Conservation (phyloP, 2,113 vertebrate species). For the Cairina moschata region DNA sequence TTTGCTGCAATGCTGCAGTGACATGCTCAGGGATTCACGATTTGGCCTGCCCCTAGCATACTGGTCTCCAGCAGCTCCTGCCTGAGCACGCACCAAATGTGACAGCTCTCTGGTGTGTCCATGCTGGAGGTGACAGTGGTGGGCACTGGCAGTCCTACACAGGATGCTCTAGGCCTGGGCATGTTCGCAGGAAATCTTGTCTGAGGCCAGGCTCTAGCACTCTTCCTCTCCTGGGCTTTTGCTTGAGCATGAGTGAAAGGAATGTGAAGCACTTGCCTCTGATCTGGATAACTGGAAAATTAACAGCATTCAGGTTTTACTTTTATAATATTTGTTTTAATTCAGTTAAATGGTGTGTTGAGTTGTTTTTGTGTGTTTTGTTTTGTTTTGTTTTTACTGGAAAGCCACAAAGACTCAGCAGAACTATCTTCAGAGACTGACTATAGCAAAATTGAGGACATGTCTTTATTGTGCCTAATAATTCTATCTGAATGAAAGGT, state of each 20-base stretch:
- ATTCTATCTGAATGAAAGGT: background rate
- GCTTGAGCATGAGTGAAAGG: background rate
- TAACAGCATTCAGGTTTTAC: background rate
- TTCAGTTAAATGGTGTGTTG: background rate
- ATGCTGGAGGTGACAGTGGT: background rate
- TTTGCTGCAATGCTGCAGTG: background rate
- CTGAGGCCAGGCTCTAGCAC: background rate
- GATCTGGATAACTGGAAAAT: background rate
- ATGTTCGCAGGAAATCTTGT: background rate
- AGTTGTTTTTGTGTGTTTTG: background rate
- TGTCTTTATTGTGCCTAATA: fast-evolving
- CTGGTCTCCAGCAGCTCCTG: background rate
- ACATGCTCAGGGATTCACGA: fast-evolving
- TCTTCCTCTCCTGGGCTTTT: background rate
- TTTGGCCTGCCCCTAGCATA: background rate
- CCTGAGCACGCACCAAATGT: background rate
- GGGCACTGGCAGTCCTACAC: background rate
- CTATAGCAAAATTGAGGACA: background rate
- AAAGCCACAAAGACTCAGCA: background rate
- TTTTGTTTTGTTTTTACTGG: background rate
- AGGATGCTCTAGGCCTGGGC: background rate
- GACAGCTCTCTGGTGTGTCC: background rate
- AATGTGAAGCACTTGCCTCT: background rate
- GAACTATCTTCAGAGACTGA: background rate
- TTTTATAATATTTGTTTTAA: background rate